Base-by-base conservation (phyloP, 2,113 vertebrate species). In the Zosterops hypoxanthus region DNA sequence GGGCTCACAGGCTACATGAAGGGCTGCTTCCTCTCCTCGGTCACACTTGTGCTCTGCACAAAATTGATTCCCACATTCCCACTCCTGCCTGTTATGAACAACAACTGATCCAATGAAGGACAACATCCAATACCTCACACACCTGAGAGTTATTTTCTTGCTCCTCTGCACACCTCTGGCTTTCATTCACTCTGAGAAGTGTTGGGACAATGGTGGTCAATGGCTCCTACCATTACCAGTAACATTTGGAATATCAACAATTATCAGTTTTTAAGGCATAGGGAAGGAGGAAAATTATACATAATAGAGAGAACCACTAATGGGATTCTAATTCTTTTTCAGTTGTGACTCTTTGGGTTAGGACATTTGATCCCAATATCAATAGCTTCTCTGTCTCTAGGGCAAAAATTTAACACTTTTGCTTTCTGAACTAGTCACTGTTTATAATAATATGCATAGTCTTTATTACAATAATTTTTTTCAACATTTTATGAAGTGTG, bases 401-500 rank as follows among this genome's bases (percentile, higher is more conserved):
- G 46, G 59, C 59, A 96, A 88, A 92, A 85, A 79, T 41, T 69
- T 95, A 88, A 34, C 63, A 42, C 11, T 77, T 92, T 90, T 82
- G 28, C 94, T 85, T 82, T 94, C 91, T 96, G 61, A 88, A 86
- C 63, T 44, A 59, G 73, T 95, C 81, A 47, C 88, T 94, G 92
- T 96, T 95, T 97, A 91, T 77, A 83, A 63, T 94, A 96, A 86
- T 89, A 90, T 86, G 78, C 10, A 7, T 90, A 42, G 41, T 21
- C 87, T 95, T 95, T 94, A 94, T 88, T 87, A 60, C 42, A 72
- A 96, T 96, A 60, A 78, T 92, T 97, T 91, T 94, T 94, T 94
- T 42, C 29, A 91, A 41, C 80, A 34, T 96, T 97, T 97, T 97
- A 97, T 95, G 95, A 96, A 91, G 95, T 96, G 95, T 95, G 92